A percentile compares a stretch with the other conserved stretches of the same genome.
These are phyloP conservation scores for Chesias legatella DNA, from an alignment of 2,888 invertebrate species.

Conservation along the genomic window DNA sequence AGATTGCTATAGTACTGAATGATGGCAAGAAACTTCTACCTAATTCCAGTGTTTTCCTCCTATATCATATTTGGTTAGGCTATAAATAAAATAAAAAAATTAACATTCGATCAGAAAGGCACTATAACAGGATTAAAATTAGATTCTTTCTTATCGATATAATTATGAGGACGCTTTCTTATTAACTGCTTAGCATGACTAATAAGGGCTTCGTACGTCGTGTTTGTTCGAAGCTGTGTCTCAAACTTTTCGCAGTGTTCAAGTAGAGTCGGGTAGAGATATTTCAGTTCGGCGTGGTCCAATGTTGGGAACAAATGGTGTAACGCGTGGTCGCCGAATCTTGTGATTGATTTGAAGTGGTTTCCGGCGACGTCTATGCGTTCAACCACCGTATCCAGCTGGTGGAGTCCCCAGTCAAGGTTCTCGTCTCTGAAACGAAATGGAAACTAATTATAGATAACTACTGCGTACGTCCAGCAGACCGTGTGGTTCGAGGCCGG, in stretches of 20 bases:
- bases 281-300: conserved; percentile 86
- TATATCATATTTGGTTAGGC: no score
- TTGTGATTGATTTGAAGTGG: conserved; percentile 84
- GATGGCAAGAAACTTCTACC: no score
- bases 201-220: conserved; percentile 81
- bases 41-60: no score
- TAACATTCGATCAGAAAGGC: conserved; percentile 1
- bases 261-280: conserved; percentile 82
- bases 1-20: no score
- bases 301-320: conserved; percentile 91
- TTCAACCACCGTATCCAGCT: conserved; percentile 87
- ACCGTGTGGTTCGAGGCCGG: no score
- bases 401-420: conserved; percentile 89
- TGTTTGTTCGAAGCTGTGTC: conserved; percentile 65
- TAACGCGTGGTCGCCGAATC: conserved; percentile 88
- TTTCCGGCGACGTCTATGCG: conserved; percentile 83
- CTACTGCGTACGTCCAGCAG: no score
- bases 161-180: conserved; percentile 57
- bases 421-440: conserved; percentile 59
- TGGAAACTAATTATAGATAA: no score
- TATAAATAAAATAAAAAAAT: no score
- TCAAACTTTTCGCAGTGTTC: conserved; percentile 84
- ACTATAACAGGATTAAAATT: conserved; percentile 2
- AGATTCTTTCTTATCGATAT: conserved; percentile 38
- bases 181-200: conserved; percentile 82